Evolutionary conservation across 2,797 vertebrate genomes (phyloP).

Genomic region (Ispidina picta): DNA sequence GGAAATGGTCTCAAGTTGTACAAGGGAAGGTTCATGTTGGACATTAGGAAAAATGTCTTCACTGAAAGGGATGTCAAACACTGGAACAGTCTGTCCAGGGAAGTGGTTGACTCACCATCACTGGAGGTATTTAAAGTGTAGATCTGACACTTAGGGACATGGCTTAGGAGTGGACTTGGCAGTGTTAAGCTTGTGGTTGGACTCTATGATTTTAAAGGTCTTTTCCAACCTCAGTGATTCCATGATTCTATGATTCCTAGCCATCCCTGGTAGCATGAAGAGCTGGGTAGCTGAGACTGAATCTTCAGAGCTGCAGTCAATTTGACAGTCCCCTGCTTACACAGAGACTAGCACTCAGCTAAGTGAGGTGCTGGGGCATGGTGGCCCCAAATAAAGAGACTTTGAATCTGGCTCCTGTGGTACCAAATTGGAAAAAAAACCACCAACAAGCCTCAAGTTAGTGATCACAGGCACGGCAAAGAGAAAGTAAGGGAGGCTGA

Average conservation of each 20-base stretch:
- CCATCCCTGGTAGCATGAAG: neutral
- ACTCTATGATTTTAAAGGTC: neutral
- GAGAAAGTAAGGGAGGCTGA: neutral
- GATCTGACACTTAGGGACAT: neutral
- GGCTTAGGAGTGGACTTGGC: neutral
- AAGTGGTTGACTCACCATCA: neutral
- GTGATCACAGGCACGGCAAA: neutral
- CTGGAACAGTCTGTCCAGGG: neutral
- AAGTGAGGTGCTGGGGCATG: neutral
- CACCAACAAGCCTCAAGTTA: neutral
- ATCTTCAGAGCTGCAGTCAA: accelerated
- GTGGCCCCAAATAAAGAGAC: neutral
- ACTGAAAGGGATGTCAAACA: neutral
- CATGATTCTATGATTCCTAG: neutral
- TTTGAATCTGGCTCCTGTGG: neutral
- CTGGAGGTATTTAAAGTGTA: neutral
- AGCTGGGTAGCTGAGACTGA: neutral
- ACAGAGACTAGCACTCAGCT: neutral
- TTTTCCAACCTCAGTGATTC: neutral
- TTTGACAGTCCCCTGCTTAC: accelerated
- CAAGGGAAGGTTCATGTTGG: neutral
- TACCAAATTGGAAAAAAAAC: neutral
- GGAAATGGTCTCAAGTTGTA: neutral
- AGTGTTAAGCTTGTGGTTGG: neutral
- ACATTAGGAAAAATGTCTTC: neutral